Evolutionary conservation across 2,797 vertebrate genomes (phyloP).

Genomic region (Acrossocheilus fasciatus): DNA sequence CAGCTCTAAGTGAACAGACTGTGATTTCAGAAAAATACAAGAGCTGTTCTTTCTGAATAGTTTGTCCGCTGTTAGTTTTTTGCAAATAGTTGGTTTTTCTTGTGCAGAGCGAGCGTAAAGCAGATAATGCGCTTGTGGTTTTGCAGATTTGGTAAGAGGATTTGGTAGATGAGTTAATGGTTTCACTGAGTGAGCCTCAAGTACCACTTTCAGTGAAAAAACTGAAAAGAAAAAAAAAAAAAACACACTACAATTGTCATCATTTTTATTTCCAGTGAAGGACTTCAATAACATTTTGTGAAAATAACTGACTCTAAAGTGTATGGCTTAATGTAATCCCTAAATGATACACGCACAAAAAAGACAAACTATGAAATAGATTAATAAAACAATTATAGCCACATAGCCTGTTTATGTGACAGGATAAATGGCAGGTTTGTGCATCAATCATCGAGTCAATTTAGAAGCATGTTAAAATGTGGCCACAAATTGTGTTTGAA

Average conservation of each 20-base stretch:
- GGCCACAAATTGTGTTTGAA: background rate
- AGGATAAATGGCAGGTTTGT: background rate
- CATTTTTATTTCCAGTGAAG: background rate
- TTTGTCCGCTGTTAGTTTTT: background rate
- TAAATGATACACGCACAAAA: background rate
- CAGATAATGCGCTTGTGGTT: slow-evolving; percentile 8
- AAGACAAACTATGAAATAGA: background rate
- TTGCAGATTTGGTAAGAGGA: background rate
- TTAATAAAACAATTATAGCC: background rate
- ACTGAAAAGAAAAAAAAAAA: background rate
- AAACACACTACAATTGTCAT: background rate
- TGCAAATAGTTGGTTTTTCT: background rate
- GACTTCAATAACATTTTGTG: background rate
- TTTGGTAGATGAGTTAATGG: background rate
- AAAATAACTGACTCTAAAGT: background rate
- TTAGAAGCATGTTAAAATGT: too few relatives aligned
- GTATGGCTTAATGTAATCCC: background rate
- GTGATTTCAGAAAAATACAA: background rate
- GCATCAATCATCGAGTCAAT: background rate
- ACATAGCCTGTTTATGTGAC: background rate
- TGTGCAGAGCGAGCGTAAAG: background rate
- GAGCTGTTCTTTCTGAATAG: background rate
- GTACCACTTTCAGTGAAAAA: background rate
- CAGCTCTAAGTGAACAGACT: background rate
- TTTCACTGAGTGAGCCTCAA: background rate